Base-by-base conservation (phyloP, 1,140 invertebrate species). In the Dufourea novaeangliae region DNA sequence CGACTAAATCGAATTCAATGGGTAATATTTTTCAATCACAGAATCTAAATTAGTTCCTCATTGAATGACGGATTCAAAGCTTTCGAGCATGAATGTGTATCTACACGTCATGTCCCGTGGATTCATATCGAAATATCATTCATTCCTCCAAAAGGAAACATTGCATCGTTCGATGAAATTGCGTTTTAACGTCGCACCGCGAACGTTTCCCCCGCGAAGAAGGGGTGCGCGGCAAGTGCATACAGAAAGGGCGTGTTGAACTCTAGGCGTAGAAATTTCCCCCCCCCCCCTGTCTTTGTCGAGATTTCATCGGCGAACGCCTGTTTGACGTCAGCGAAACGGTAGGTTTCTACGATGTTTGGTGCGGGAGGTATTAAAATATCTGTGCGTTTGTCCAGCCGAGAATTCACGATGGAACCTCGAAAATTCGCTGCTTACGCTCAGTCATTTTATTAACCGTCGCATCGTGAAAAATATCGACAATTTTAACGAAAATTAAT, bases 231-330 rank as follows among this genome's bases (percentile, higher is more conserved):
- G n/a, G n/a, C 6, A n/a, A 39, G 20, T 0, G 7, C 25, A 11
- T 17, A 7, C n/a, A 20, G 1, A 29, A 56, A 29, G 22, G 12
- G 25, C 11, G 17, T 20, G 67, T 34, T 20, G 17, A 68, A 54
- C 32, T 12, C 37, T 3, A 37, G 2, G 66, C 29, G 1, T 17
- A 0, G 4, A 5, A 37, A 54, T 29, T 68, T 61, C 17, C 12
- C 1, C 57, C n/a, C n/a, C n/a, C n/a, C n/a, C n/a, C n/a, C n/a
- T n/a, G 57, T 61, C 57, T 61, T 68, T 54, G 14, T 14, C 25
- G 1, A 12, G 10, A 12, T 0, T 34, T 5, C 29, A 27, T 27
- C 29, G n/a, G 12, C 10, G 22, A 37, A 69, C 46, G 14, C 44
- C 29, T 5, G 17, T 1, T 25, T n/a, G 37, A 69, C 67, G 17